Percentiles rank a stretch among this genome's conserved stretches.
phyloP scores from a whole-genome alignment of 2,113 vertebrate species.

The Ranitomeya variabilis region DNA sequence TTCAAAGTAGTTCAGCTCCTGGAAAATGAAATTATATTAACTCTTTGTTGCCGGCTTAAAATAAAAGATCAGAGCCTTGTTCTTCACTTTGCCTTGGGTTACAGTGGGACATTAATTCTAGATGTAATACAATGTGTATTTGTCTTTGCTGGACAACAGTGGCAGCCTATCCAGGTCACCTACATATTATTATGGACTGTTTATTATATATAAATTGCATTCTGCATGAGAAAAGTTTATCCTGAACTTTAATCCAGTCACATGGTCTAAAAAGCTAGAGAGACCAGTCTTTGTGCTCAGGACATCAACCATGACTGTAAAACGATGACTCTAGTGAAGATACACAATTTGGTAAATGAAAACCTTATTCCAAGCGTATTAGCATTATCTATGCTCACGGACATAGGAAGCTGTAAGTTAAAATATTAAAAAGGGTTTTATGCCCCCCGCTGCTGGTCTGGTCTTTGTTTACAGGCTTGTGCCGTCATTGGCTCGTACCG shows the following conservation, averaged over 20 bases:
- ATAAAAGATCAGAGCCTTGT: background rate
- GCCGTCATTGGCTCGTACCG: no score
- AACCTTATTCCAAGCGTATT: background rate
- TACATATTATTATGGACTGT: background rate
- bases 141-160: background rate
- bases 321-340: background rate
- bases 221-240: constrained; percentile 2
- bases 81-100: background rate
- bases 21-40: constrained; percentile 39
- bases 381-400: background rate
- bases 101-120: background rate
- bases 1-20: constrained; percentile 35
- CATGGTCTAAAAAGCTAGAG: background rate
- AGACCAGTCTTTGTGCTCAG: background rate
- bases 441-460: no score
- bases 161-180: background rate
- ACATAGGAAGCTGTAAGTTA: background rate
- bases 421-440: no score
- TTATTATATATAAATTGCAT: background rate
- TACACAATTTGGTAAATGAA: background rate
- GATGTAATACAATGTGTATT: background rate
- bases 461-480: no score
- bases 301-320: constrained; percentile 28
- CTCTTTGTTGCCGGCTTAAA: background rate
- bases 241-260: constrained; percentile 14